Base-by-base conservation (phyloP, 1,140 invertebrate genomes). In the Hypsibius dujardini region DNA sequence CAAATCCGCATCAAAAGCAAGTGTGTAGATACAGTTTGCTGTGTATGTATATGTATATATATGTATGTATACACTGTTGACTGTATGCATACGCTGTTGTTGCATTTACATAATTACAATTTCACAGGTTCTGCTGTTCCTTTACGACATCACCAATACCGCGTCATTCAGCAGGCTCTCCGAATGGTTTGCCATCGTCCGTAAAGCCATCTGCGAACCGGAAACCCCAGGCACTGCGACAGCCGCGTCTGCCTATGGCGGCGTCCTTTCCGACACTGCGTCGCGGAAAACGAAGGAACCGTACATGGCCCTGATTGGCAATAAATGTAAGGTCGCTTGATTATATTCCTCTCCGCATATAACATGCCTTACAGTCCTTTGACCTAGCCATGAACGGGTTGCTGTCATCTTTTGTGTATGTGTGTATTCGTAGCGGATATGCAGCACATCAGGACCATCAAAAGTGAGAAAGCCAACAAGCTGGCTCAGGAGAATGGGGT, bases 111-210 rank as follows among this genome's bases (percentile, higher is more conserved):
- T 28, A 28, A 28, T 28, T 28, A 28, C 28, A 28, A 28, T 67
- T 67, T 15, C 45, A 15, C 62, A 67, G 62, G 62, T 67, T 12
- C 62, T 67, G 7, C 3, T 67, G 62, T 67, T 67, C 62, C 3
- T 67, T 12, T 67, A 67, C 62, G 62, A 67, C 62, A 67, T 67
- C 42, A 67, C 62, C 3, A 67, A 67, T 42, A 67, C 12, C 62
- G 42, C 12, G 12, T 67, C 62, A 7, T 67, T 67, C 42, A 45
- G 12, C 12, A 67, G 45, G 62, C 42, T 67, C 12, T 15, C 12
- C 12, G 62, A 67, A 12, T 67, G 62, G 62, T 67, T 56, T 56
- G 50, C 7, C 7, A 56, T 56, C 7, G n/a, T 56, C 7, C 50
- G n/a, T 7, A 56, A 56, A 56, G 7, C 7, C 28, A 28, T 28